Base-by-base conservation (phyloP, 2,888 invertebrate species). In the Scrobipalpa atriplicella region DNA sequence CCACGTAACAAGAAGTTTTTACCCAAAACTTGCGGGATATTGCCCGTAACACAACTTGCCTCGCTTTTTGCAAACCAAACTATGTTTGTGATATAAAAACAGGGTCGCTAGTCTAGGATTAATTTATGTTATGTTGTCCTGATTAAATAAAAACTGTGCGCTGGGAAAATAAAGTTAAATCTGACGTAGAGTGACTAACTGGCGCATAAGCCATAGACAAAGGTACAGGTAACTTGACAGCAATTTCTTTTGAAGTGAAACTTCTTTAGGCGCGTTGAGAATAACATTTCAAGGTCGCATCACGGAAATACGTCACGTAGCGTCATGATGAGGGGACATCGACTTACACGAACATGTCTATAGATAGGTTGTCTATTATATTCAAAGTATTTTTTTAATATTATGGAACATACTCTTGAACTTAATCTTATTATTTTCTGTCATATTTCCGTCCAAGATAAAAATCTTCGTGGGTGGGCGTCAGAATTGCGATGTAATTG, bases 21-120 rank as follows among this genome's bases (percentile, higher is more conserved):
- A 16, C n/a, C 47, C n/a, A n/a, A 47, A n/a, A 16, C 47, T 47
- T 47, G 47, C 47, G 47, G 47, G 47, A 47, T n/a, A 47, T 47
- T 47, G 47, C 47, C 47, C n/a, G 47, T 47, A 10, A 16, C 16
- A n/a, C 47, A 47, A 47, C 47, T 47, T 47, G n/a, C n/a, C 47
- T 16, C n/a, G 16, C 47, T 47, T 47, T 47, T 47, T 47, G 47
- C 47, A 1, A 5, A 29, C 29, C 16, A 8, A 16, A 47, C 16
- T 7, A 16, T 16, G 43, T n/a, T n/a, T n/a, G 8, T n/a, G 47
- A 7, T n/a, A 47, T 16, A 47, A 47, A 47, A 47, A 47, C n/a
- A 16, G 13, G 43, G 13, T n/a, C 6, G 47, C 16, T n/a, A 7
- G 5, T 1, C 47, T 47, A 47, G 16, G 47, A 47, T 47, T 47